Evolutionary conservation across 2,888 invertebrate genomes (phyloP), one percentile per base, ranked within the genome.

Genomic region (Trachelus troglodyta): DNA sequence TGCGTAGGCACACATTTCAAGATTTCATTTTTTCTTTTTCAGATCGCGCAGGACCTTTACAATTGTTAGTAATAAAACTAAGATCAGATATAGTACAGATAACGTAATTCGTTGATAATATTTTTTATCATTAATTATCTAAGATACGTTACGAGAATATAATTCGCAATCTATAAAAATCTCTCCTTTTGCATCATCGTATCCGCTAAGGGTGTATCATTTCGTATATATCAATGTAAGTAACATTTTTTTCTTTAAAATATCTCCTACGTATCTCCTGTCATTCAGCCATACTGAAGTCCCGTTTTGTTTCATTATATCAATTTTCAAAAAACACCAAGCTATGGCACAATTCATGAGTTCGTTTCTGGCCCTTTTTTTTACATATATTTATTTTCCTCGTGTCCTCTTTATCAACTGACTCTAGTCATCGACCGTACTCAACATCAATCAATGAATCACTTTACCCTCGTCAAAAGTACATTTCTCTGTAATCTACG

Each of bases 91-190:
- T 68, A 78, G 75, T 71, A 35, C 69, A 34, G 37, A 37, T 69
- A 71, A 76, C 30, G 34, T 69, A 78, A 69, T 34, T 15, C 71
- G 56, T 74, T 69, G n/a, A 74, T 75, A 78, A 73, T 75, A 78
- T 76, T 30, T 74, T 11, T 37, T 74, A 30, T 31, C 40, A 34
- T 40, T 68, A 76, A 30, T 56, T 56, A 69, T 76, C 68, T 34
- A 76, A 69, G 75, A 68, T 56, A 34, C 71, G 33, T 78, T 76
- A 71, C 71, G 78, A 78, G 78, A 78, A 78, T 75, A 78, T 75
- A 69, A 71, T 71, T 71, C 34, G 71, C 71, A 56, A 56, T 71
- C 15, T 71, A 71, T 71, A 71, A 71, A 71, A 71, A 71, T 71
- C 71, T 71, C 71, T 71, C 31, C 34, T 71, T 71, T 71, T 31